phyloP scores from a whole-genome alignment of 2,113 vertebrate species.

The Platanista minor region DNA sequence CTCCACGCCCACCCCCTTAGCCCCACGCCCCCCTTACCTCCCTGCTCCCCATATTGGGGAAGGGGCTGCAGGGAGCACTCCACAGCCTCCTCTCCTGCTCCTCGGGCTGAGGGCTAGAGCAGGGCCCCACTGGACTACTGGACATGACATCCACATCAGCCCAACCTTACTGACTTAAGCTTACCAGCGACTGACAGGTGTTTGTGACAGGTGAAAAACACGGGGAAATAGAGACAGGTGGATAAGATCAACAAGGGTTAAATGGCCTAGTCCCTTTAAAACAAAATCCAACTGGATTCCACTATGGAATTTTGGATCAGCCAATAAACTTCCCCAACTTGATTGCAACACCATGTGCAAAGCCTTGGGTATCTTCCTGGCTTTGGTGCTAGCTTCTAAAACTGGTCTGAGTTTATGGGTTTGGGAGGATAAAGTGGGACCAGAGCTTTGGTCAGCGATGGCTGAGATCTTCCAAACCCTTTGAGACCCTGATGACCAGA shows the following conservation, averaged over 20 bases:
- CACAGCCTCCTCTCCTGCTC: background rate
- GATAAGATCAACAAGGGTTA: background rate
- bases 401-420: background rate
- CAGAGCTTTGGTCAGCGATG: background rate
- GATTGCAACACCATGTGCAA: background rate
- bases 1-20: background rate
- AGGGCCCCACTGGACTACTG: background rate
- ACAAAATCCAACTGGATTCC: background rate
- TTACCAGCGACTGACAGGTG: background rate
- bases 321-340: background rate
- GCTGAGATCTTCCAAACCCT: background rate
- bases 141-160: background rate
- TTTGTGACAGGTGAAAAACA: background rate
- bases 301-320: background rate
- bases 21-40: background rate
- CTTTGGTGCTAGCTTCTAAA: background rate
- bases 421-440: background rate
- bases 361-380: background rate
- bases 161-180: background rate
- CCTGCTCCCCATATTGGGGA: background rate
- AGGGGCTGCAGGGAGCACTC: background rate
- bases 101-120: background rate
- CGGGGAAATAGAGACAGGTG: background rate
- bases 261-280: background rate
- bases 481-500: background rate